Evolutionary conservation across 2,888 invertebrate genomes (phyloP).

Genomic region (Drosophila differens): DNA sequence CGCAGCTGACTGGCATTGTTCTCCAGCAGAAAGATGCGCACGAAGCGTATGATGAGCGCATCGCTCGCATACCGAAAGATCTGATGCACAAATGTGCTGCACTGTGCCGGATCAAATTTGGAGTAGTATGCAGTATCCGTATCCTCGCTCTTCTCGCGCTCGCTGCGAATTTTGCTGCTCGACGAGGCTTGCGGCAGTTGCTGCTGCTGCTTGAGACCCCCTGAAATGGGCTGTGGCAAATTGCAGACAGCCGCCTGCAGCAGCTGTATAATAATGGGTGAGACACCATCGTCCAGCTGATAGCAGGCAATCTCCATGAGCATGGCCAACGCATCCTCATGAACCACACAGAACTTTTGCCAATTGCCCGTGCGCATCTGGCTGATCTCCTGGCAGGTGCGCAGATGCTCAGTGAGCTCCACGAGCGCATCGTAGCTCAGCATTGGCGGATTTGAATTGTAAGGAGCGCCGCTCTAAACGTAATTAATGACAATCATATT

Average conservation of each 20-base stretch:
- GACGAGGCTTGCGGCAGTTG: slow-evolving; percentile 28
- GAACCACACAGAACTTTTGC: slow-evolving; percentile 94
- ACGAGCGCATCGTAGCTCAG: slow-evolving; percentile 96
- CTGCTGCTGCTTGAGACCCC: slow-evolving; percentile 59
- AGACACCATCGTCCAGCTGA: slow-evolving; percentile 95
- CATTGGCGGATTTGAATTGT: slow-evolving; percentile 84
- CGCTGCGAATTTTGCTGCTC: slow-evolving; percentile 86
- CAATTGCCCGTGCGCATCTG: slow-evolving; percentile 96
- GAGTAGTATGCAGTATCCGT: slow-evolving; percentile 87
- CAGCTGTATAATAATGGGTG: slow-evolving; percentile 95
- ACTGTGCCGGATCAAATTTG: slow-evolving; percentile 89
- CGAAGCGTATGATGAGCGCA: slow-evolving; percentile 88
- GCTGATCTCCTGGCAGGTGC: slow-evolving; percentile 97
- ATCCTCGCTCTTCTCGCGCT: slow-evolving; percentile 89
- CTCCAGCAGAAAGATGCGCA: slow-evolving; percentile 95
- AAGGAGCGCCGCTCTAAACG: slow-evolving; percentile 65
- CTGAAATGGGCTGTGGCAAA: slow-evolving; percentile 62
- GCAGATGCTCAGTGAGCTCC: slow-evolving; percentile 96
- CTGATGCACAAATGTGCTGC: slow-evolving; percentile 89
- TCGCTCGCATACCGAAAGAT: slow-evolving; percentile 88
- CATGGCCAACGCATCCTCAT: slow-evolving; percentile 91
- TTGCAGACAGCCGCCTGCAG: slow-evolving; percentile 94
- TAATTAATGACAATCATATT: not conserved
- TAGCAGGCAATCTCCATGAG: slow-evolving; percentile 93
- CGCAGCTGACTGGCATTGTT: slow-evolving; percentile 96